phyloP scores from a whole-genome alignment of 2,113 vertebrate species.

The Seriola aureovittata region DNA sequence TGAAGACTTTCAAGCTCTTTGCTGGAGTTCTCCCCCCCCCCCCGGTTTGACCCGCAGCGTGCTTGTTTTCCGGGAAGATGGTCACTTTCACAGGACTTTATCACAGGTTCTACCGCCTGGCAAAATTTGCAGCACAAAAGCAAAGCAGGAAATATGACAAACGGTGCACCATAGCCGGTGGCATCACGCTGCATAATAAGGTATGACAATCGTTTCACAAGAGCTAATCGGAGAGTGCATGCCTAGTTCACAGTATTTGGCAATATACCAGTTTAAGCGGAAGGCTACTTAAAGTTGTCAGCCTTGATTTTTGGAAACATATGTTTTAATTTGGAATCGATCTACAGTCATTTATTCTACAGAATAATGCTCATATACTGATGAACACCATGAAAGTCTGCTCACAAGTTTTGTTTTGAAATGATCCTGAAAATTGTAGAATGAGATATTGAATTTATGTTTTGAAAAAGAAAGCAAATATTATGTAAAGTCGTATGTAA shows the following conservation, averaged over 20 bases:
- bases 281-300: not conserved
- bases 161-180: not conserved
- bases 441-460: not conserved
- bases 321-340: not conserved
- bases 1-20: not conserved
- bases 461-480: not conserved
- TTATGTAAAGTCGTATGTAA: not conserved
- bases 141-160: constrained; percentile 50
- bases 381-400: not conserved
- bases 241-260: not conserved
- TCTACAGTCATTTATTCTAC: not conserved
- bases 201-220: constrained; percentile 15
- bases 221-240: not conserved
- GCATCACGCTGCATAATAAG: constrained; percentile 15
- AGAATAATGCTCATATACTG: not conserved
- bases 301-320: not conserved
- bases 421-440: not conserved
- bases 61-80: constrained; percentile 45
- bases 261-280: not conserved
- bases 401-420: not conserved
- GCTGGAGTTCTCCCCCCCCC: too few relatives aligned
- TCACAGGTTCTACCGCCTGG: constrained; percentile 48
- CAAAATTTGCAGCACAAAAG: constrained; percentile 39
- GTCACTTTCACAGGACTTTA: constrained; percentile 51
- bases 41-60: too few relatives aligned